phyloP scores from a whole-genome alignment of 2,888 invertebrate genomes.

The Coecobrya sp. region DNA sequence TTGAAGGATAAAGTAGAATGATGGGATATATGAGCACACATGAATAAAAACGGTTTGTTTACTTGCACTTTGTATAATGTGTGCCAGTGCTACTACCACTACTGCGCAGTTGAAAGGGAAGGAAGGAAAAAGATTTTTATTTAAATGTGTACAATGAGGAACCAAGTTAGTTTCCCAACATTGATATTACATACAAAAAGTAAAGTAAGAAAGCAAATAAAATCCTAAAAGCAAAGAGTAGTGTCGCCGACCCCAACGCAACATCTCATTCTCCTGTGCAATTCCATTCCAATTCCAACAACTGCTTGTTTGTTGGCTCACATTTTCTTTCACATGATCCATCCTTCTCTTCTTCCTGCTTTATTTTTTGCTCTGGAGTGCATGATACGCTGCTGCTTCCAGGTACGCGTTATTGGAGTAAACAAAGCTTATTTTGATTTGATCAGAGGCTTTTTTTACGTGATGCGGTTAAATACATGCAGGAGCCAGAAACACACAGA shows the following conservation, averaged over 20 bases:
- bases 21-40: background rate
- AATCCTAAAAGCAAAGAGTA: background rate
- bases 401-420: background rate
- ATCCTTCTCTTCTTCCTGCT: slow-evolving; percentile 20
- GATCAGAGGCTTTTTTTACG: background rate
- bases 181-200: slow-evolving; percentile 17
- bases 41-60: slow-evolving; percentile 10
- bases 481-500: background rate
- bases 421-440: slow-evolving; percentile 42
- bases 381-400: background rate
- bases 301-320: background rate
- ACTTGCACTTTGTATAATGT: slow-evolving; percentile 20
- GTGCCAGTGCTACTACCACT: background rate
- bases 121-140: background rate
- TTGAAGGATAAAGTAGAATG: slow-evolving; percentile 19
- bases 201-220: slow-evolving; percentile 25
- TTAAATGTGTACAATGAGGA: background rate
- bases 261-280: background rate
- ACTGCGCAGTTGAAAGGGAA: background rate
- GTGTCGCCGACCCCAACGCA: slow-evolving; percentile 33
- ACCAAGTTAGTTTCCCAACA: background rate
- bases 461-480: background rate
- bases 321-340: slow-evolving; percentile 11
- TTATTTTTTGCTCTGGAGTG: background rate
- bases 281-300: background rate